phyloP scores from a whole-genome alignment of 2,113 vertebrate genomes.

The Mus musculus region DNA sequence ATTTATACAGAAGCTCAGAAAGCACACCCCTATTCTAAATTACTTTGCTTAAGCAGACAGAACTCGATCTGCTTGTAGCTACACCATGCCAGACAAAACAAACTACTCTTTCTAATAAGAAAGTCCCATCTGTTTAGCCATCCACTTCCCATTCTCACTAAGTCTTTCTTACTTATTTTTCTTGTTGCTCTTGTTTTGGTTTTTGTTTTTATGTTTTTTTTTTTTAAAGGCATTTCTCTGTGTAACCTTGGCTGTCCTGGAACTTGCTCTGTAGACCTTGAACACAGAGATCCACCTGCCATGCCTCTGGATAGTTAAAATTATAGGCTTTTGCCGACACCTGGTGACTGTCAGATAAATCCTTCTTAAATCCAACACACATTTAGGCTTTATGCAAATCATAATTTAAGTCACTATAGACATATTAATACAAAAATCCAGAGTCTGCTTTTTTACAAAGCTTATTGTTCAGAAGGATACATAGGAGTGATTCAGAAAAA shows the following conservation, averaged over 20 bases:
- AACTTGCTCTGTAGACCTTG: background rate
- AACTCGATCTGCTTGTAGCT: background rate
- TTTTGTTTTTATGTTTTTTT: background rate
- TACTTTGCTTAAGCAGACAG: background rate
- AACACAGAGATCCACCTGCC: background rate
- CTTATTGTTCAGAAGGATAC: background rate
- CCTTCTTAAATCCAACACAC: background rate
- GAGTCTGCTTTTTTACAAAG: background rate
- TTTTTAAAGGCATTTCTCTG: background rate
- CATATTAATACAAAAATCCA: background rate
- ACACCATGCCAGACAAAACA: constrained; percentile 24
- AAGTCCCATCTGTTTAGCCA: background rate
- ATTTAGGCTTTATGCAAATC: background rate
- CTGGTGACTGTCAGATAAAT: background rate
- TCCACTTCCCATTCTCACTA: background rate
- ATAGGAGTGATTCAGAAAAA: background rate
- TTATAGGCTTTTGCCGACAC: background rate
- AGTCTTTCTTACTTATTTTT: background rate
- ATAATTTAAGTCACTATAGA: background rate
- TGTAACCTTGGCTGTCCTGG: no score
- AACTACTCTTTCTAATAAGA: background rate
- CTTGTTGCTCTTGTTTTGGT: background rate
- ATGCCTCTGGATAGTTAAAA: background rate
- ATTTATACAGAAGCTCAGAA: constrained; percentile 16
- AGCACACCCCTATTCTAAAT: background rate